Evolutionary conservation across 2,888 invertebrate genomes (phyloP), one percentile per base, ranked within the genome.

Genomic region (Trichopria drosophilae): DNA sequence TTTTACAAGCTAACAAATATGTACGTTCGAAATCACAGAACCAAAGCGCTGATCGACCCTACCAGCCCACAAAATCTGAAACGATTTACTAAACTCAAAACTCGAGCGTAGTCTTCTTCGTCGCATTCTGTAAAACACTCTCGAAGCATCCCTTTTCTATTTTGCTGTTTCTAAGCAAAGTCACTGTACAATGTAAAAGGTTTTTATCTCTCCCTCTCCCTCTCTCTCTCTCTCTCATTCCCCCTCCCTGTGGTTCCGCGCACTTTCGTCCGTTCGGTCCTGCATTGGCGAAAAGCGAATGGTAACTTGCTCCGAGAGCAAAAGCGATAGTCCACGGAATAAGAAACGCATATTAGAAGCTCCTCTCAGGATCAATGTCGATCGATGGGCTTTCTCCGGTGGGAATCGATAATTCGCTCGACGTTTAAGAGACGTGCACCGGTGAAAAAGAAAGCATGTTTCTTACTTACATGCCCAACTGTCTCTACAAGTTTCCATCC

Each of bases 131-230:
- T 34, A 20, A 44, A 45, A 16, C 15, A 39, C 37, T 37, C 15
- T 28, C 48, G 23, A 43, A 34, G 36, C 32, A 19, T 48, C 13
- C 41, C 26, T 37, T 19, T 45, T 48, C 37, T 40, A 47, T 39
- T 47, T 31, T 26, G 12, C 45, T 39, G 31, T 42, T 18, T 44
- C 9, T 68, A 72, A 72, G 72, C 72, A 65, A 69, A 69, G 66
- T 73, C 71, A 73, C 74, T 75, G 72, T 75, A 74, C 74, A 75
- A 69, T 72, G 72, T 73, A 71, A 73, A 73, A 74, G 66, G 68
- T 67, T 69, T 62, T 52, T 57, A 40, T 55, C 49, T 51, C 43
- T 55, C 51, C 47, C 42, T 48, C 56, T 49, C 44, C 42, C 51
- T 32, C 29, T 34, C 24, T 42, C 51, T 49, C 12, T 48, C 46